Percentiles rank a stretch among this genome's conserved stretches.
phyloP scores from a whole-genome alignment of 2,113 vertebrate genomes.

The Cavia porcellus region DNA sequence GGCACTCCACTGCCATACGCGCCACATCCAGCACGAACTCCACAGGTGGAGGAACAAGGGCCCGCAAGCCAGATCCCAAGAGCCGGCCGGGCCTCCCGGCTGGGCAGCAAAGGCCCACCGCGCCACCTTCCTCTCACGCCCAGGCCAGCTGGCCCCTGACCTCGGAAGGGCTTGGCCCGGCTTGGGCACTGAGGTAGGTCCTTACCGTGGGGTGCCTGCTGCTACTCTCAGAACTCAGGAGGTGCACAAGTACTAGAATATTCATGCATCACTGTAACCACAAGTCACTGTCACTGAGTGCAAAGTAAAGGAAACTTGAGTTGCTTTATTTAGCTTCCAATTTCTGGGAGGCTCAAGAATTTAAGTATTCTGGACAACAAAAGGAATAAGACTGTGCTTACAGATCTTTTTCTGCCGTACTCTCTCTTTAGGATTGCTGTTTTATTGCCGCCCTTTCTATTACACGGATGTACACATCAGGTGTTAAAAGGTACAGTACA shows the following conservation, averaged over 20 bases:
- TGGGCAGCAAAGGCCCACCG: background rate
- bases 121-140: background rate
- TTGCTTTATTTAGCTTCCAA: conserved; percentile 90
- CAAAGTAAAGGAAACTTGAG: conserved; percentile 87
- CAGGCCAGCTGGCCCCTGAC: conserved; percentile 39
- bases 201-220: conserved; percentile 60
- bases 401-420: conserved; percentile 91
- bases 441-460: conserved; percentile 96
- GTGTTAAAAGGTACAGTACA: conserved; percentile 95
- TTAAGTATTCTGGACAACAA: conserved; percentile 89
- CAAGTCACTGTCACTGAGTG: conserved; percentile 84
- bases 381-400: conserved; percentile 89
- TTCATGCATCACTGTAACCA: conserved; percentile 55
- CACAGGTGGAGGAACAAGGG: background rate
- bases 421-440: conserved; percentile 91
- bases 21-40: background rate
- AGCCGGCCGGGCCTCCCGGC: background rate
- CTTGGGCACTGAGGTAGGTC: conserved; percentile 74
- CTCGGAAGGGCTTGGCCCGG: background rate
- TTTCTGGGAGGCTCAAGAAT: conserved; percentile 89
- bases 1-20: background rate
- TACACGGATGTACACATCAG: conserved; percentile 94
- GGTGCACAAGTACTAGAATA: background rate
- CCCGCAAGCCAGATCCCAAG: background rate
- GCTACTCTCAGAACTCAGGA: conserved; percentile 58